A percentile compares a stretch with the other conserved stretches of the same genome.
phyloP scores from a whole-genome alignment of 2,113 vertebrate species.

The Vireo altiloquus region DNA sequence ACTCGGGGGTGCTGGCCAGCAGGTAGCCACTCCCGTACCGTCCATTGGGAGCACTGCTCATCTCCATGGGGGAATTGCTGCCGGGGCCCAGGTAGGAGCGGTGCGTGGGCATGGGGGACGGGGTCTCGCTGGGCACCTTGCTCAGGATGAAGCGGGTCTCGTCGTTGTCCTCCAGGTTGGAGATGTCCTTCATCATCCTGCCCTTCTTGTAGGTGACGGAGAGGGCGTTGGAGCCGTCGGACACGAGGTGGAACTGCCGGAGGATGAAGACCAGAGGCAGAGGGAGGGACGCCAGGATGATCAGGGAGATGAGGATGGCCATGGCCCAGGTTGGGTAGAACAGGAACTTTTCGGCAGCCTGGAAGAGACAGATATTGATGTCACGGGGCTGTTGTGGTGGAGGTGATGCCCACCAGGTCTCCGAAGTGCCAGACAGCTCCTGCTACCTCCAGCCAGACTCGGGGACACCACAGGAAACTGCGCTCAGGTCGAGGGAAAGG shows the following conservation, averaged over 20 bases:
- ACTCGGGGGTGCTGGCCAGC: conserved; percentile 89
- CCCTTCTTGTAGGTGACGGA: conserved; percentile 97
- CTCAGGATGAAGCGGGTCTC: conserved; percentile 97
- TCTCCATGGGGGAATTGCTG: conserved; percentile 84
- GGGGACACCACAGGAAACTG: not conserved
- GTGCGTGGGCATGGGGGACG: conserved; percentile 92
- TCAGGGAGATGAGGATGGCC: conserved; percentile 86
- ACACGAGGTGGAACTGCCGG: conserved; percentile 88
- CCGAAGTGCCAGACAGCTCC: fast-evolving
- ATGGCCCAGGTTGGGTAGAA: conserved; percentile 94
- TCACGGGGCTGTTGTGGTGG: not conserved
- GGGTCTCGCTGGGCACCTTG: conserved; percentile 89
- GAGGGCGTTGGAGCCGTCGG: conserved; percentile 93
- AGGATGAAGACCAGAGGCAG: conserved; percentile 88
- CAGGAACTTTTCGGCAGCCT: conserved; percentile 89
- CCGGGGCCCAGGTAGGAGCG: conserved; percentile 92
- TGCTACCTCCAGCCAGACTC: not conserved
- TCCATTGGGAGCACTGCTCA: conserved; percentile 82
- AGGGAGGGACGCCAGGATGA: conserved; percentile 86
- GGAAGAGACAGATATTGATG: not conserved
- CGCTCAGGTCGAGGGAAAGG: not conserved
- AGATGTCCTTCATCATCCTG: conserved; percentile 96
- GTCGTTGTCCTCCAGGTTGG: conserved; percentile 92
- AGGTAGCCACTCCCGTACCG: conserved; percentile 92
- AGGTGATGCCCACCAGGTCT: not conserved